Percentiles rank a stretch among this genome's conserved stretches.
Evolutionary conservation across 2,888 invertebrate genomes (phyloP).

Genomic region (Harpagoxenus sublaevis): DNA sequence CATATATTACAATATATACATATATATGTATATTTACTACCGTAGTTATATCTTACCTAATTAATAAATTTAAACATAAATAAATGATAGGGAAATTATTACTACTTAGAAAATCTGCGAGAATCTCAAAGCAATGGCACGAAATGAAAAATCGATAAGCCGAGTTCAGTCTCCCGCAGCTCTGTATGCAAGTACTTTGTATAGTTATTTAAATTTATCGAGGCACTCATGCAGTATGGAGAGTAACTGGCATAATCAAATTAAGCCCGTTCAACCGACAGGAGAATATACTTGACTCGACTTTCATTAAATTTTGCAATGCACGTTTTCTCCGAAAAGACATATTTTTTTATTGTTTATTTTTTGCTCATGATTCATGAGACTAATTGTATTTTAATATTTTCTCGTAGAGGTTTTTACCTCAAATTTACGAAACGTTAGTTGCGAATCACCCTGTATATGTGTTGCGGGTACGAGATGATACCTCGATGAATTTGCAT

Average conservation of each 20-base stretch:
- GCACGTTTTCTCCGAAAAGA: background rate
- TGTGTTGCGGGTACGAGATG: conserved; percentile 19
- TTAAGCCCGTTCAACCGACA: conserved; percentile 68
- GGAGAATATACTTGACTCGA: conserved; percentile 61
- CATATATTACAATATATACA: background rate
- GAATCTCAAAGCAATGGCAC: background rate
- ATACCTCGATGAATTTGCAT: conserved; percentile 81
- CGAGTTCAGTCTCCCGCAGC: background rate
- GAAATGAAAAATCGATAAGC: conserved; percentile 32
- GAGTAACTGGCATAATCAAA: conserved; percentile 75
- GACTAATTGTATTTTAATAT: background rate
- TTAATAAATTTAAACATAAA: background rate
- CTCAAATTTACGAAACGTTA: background rate
- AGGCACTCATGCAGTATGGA: conserved; percentile 58
- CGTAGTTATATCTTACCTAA: background rate
- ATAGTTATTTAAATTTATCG: conserved; percentile 69
- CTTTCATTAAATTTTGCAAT: conserved; percentile 65
- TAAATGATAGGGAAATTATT: background rate
- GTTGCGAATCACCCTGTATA: conserved; percentile 32
- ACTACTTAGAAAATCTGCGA: background rate
- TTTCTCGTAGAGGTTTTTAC: background rate
- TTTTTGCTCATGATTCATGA: background rate
- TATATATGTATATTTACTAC: background rate
- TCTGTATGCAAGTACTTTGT: background rate
- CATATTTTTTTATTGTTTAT: background rate